Percentiles rank a stretch among this genome's conserved stretches.
Evolutionary conservation across 2,797 vertebrate genomes (phyloP).

Genomic region (Gallirallus australis): DNA sequence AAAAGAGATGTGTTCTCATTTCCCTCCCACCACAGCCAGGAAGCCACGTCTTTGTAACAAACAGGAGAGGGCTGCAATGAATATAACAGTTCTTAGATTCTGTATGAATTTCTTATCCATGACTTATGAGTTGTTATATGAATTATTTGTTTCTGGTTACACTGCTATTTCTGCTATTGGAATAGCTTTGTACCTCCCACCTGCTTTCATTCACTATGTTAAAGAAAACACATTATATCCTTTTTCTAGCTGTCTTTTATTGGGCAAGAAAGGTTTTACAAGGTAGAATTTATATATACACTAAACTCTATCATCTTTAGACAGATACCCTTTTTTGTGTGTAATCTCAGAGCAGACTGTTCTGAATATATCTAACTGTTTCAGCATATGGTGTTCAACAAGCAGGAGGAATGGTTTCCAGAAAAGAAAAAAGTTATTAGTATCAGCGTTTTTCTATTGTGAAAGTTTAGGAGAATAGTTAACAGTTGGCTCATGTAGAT

Average conservation of each 20-base stretch:
- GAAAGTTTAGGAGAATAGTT: conserved; percentile 3
- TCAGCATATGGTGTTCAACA: not conserved
- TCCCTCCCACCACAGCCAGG: not conserved
- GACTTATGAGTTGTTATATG: not conserved
- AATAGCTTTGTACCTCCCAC: not conserved
- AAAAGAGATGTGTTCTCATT: not conserved
- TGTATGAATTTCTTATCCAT: not conserved
- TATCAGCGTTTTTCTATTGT: conserved; percentile 24
- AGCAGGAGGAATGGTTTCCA: not conserved
- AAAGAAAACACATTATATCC: not conserved
- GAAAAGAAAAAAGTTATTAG: not conserved
- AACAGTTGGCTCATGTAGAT: not conserved
- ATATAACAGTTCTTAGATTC: not conserved
- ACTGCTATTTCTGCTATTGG: not conserved
- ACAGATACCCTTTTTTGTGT: not conserved
- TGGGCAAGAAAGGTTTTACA: not conserved
- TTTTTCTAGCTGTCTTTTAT: not conserved
- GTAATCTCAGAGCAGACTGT: not conserved
- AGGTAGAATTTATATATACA: not conserved
- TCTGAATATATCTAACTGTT: not conserved
- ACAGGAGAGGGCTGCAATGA: not conserved
- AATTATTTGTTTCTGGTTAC: not conserved
- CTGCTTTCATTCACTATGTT: not conserved
- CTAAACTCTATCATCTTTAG: not conserved
- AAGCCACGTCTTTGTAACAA: not conserved